phyloP scores from a whole-genome alignment of 2,888 invertebrate species.

The Hyles lineata region DNA sequence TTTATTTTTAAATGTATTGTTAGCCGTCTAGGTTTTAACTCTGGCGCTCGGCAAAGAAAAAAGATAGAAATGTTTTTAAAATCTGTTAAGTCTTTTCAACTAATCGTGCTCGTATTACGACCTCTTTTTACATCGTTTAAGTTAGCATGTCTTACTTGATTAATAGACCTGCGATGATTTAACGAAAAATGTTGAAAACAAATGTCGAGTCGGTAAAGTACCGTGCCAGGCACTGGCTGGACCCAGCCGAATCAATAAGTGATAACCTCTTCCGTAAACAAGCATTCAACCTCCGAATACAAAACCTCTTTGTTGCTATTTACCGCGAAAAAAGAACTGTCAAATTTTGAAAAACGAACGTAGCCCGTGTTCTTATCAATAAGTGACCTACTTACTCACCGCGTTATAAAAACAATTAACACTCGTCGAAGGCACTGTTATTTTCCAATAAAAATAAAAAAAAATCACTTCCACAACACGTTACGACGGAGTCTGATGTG shows the following conservation, averaged over 20 bases:
- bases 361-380: constrained; percentile 37
- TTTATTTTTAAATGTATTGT: background rate
- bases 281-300: constrained; percentile 65
- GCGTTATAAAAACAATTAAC: constrained; percentile 26
- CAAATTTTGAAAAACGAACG: constrained; percentile 42
- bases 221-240: constrained; percentile 57
- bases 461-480: constrained; percentile 68
- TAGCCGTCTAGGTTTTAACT: background rate
- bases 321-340: constrained; percentile 53
- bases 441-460: constrained; percentile 24
- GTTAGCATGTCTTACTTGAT: constrained; percentile 23
- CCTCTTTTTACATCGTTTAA: constrained; percentile 26
- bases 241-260: constrained; percentile 52
- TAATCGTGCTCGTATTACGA: constrained; percentile 11
- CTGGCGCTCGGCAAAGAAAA: background rate
- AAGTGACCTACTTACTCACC: constrained; percentile 37
- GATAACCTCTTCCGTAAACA: constrained; percentile 62
- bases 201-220: constrained; percentile 35
- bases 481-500: constrained; percentile 52
- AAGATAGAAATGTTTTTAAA: background rate
- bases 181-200: constrained; percentile 39
- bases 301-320: constrained; percentile 34
- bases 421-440: constrained; percentile 31
- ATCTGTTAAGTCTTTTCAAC: background rate
- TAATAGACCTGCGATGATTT: constrained; percentile 36